Percentiles rank a stretch among this genome's conserved stretches.
Conservation (phyloP, 2,888 invertebrate genomes). For the Megaustenia siamemsis region DNA sequence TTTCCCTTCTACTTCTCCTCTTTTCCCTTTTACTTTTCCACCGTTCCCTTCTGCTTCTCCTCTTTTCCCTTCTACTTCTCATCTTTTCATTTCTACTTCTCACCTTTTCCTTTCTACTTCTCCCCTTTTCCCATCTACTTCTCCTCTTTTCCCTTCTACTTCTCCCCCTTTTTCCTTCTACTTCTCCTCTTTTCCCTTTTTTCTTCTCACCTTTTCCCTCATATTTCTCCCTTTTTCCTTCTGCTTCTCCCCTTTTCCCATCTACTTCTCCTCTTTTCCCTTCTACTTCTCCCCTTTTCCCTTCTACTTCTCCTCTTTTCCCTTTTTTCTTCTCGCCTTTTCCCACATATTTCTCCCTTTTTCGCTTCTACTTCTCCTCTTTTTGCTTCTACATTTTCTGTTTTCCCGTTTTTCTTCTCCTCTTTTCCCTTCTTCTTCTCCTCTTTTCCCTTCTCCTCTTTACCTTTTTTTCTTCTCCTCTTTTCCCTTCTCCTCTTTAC, state of each 20-base stretch:
- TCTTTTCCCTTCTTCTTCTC: background rate
- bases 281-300: too few relatives aligned
- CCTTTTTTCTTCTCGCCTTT: too few relatives aligned
- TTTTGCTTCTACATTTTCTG: background rate
- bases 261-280: background rate
- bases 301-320: background rate
- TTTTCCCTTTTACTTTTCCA: background rate
- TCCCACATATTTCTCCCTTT: background rate
- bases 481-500: background rate
- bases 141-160: background rate
- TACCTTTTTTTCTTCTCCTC: background rate
- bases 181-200: background rate
- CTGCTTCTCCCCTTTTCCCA: background rate
- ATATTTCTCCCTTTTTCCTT: background rate
- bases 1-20: background rate
- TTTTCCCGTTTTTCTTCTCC: background rate
- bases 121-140: background rate
- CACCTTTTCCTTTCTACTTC: background rate
- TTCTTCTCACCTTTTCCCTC: background rate
- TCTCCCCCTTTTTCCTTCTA: background rate
- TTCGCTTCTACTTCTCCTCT: background rate
- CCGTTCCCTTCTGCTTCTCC: background rate
- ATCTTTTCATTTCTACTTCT: too few relatives aligned
- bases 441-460: background rate
- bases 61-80: background rate